Evolutionary conservation across 2,888 invertebrate species (phyloP), one percentile per base, ranked within the genome.

Genomic region (Tholera decimalis): DNA sequence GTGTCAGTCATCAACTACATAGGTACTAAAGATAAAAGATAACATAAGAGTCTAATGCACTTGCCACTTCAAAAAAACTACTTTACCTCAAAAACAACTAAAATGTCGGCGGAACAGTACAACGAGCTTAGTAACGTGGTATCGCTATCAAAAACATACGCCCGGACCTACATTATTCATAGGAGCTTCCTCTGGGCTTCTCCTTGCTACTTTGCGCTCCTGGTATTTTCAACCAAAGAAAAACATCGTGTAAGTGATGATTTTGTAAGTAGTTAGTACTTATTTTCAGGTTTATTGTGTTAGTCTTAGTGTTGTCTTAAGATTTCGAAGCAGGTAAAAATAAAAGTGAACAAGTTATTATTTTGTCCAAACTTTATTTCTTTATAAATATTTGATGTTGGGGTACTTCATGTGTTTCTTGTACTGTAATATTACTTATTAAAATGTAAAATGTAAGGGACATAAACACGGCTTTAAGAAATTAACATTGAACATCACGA

Each of bases 91-190:
- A 39, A 60, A 43, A 35, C 66, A 26, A 41, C 30, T 50, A 57
- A 67, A 63, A 37, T 44, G 39, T 57, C 44, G 6, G 28, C 44
- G 39, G 49, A 74, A 68, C 44, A 41, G 47, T 30, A 67, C 49
- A 60, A 63, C 44, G 8, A 57, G 56, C 53, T 75, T 55, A 43
- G 59, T 69, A 57, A 39, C 56, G 66, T 47, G 43, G 51, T 73
- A 66, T 62, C 44, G 60, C 60, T 77, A 62, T 62, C 73, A 73
- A 68, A 66, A 77, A 78, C 63, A 73, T 73, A 73, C 68, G 50
- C 44, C 57, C 8, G 58, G 59, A 50, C 56, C n/a, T 75, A 73
- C 75, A 76, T 76, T 76, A 76, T 78, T 76, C 78, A 76, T 76
- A 53, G 46, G 18, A 44, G 53, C 44, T 67, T 60, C 73, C 62